Evolutionary conservation across 2,888 invertebrate species (phyloP), one percentile per base, ranked within the genome.

Genomic region (Argyresthia albistria): DNA sequence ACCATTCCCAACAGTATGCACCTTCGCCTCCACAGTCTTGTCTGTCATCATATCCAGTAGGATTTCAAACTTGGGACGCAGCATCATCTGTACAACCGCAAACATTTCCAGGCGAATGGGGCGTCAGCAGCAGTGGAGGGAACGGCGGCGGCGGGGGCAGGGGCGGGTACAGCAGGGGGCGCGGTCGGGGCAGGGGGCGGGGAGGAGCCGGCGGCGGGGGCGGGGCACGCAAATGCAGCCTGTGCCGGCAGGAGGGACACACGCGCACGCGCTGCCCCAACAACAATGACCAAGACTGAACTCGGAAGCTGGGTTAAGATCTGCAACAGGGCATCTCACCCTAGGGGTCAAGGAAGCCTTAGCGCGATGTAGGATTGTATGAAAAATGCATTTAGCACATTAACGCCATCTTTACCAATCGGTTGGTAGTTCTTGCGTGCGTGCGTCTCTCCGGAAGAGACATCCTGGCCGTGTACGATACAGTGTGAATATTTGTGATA

Each of bases 1-100:
- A 15, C 78, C 60, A 46, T 82, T 84, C 48, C 82, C 81, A 0
- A 81, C 76, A 42, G 76, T 63, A 48, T 25, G 25, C 25, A 25
- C 25, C 25, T 25, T 4, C 25, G 25, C 74, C 56, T 84, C 86
- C 1, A 83, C 83, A 0, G 84, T 84, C 57, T 83, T 90, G 69
- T 93, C 91, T 0, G 93, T 92, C 70, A 95, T 93, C 93, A 95
- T 93, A 65, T 94, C 93, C 35, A 95, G 76, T 46, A 95, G 73
- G 60, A 95, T 89, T 73, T 95, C 93, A 65, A 92, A 91, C 76
- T 94, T 25, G 25, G 25, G 2, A 2, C 25, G 2, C 25, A 4
- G 25, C 25, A 25, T 4, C 25, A 25, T 25, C 25, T 39, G 2
- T 39, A 11, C 39, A 39, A 1, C n/a, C 39, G 11, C 39, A 39